Percentiles rank a stretch among this genome's conserved stretches.
Conservation (phyloP, 2,888 invertebrate genomes). For the Stramonita haemastoma region DNA sequence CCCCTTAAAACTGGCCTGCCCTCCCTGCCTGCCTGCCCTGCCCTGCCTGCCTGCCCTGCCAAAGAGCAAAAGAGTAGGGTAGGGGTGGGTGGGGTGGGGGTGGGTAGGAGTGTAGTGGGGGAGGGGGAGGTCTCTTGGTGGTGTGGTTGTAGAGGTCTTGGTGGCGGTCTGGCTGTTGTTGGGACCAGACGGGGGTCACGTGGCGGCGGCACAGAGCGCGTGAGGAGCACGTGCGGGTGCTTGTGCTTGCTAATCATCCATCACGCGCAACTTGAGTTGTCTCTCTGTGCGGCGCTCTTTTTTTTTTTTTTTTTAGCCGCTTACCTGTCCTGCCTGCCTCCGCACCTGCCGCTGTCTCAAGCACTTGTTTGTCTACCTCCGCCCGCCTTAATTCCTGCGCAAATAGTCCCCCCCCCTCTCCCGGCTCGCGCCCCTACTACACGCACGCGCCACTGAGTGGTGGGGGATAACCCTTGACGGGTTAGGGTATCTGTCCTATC, state of each 20-base stretch:
- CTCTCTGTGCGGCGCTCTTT: constrained; percentile 7
- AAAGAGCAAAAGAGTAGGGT: not conserved
- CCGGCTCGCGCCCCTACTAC: too few relatives aligned
- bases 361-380: constrained; percentile 35
- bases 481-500: too few relatives aligned
- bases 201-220: constrained; percentile 14
- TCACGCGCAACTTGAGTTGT: constrained; percentile 37
- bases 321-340: not conserved
- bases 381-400: constrained; percentile 36
- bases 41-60: not conserved
- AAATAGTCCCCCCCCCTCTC: constrained; percentile 33
- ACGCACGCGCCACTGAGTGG: too few relatives aligned
- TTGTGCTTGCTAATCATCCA: constrained; percentile 41
- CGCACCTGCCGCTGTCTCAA: constrained; percentile 32
- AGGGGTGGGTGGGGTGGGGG: too few relatives aligned
- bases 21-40: not conserved
- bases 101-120: too few relatives aligned
- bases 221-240: constrained; percentile 36
- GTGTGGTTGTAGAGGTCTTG: too few relatives aligned
- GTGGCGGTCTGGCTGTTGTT: too few relatives aligned
- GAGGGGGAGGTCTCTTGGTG: too few relatives aligned
- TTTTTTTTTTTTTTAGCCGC: not conserved
- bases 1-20: not conserved
- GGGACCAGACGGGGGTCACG: not conserved
- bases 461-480: too few relatives aligned